Evolutionary conservation across 2,113 vertebrate genomes (phyloP).

Genomic region (Ia io): DNA sequence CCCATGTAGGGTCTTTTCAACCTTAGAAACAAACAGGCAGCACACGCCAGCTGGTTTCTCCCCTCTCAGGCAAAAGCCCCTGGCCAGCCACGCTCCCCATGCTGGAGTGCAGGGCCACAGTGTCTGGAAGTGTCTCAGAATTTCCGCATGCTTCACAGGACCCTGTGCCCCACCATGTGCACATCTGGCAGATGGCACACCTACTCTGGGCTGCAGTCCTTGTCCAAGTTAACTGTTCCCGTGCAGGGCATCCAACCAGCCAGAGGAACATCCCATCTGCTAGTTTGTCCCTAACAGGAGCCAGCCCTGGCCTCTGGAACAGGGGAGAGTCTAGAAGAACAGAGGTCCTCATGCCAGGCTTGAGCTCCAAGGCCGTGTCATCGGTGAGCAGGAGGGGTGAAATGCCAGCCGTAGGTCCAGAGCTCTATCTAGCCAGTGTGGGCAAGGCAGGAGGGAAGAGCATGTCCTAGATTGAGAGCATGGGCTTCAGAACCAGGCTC

Average conservation of each 20-base stretch:
- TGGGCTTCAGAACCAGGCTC: neutral
- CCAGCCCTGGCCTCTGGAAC: neutral
- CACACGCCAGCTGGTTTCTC: neutral
- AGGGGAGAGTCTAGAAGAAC: neutral
- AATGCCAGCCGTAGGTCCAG: neutral
- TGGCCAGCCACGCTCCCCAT: neutral
- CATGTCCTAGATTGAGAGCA: neutral
- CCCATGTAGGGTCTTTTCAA: neutral
- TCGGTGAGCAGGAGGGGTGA: too few species aligned
- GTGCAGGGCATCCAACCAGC: neutral
- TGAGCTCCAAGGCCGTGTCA: neutral
- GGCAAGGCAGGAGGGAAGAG: neutral
- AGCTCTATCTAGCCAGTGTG: neutral
- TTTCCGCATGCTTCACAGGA: constrained; percentile 19
- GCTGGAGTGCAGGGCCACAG: neutral
- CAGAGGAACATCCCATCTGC: neutral
- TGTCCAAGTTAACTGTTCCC: neutral
- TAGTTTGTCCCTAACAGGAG: neutral
- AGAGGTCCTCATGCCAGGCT: neutral
- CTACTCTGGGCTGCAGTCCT: neutral
- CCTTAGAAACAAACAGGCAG: neutral
- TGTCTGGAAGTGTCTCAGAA: constrained; percentile 1
- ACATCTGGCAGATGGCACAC: constrained; percentile 24
- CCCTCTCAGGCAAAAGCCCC: neutral
- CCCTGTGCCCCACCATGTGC: neutral